These are phyloP conservation scores for Dicentrarchus labrax DNA, from an alignment of 2,113 vertebrate species.

Conservation along the genomic window DNA sequence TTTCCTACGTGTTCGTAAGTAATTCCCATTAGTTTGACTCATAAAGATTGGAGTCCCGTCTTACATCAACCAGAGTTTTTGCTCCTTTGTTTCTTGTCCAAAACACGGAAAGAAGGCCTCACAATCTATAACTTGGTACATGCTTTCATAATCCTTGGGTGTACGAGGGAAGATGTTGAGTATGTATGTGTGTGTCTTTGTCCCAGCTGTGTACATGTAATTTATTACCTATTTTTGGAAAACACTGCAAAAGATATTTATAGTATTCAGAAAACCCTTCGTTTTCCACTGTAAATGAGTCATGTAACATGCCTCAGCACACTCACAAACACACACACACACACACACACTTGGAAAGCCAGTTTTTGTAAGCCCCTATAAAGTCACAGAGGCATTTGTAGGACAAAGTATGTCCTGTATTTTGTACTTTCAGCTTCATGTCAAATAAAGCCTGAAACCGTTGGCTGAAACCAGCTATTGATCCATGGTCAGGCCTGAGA, in stretches of 20 bases:
- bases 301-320: conserved; percentile 5
- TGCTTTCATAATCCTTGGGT: conserved; percentile 9
- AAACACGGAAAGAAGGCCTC: neutral
- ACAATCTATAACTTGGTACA: conserved; percentile 6
- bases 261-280: conserved; percentile 32
- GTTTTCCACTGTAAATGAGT: conserved; percentile 48
- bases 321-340: neutral
- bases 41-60: neutral
- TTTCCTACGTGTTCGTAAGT: neutral
- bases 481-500: conserved; percentile 11
- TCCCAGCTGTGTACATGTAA: conserved; percentile 15
- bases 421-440: conserved; percentile 20
- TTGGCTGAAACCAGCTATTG: conserved; percentile 13
- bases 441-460: conserved; percentile 22
- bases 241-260: conserved; percentile 21
- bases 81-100: neutral
- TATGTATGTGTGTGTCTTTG: neutral
- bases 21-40: neutral
- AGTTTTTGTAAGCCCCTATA: conserved; percentile 13
- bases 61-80: neutral
- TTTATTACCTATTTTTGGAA: neutral
- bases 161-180: neutral
- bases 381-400: conserved; percentile 15
- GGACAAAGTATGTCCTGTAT: conserved; percentile 8
- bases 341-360: conserved; percentile 13